Base-by-base conservation (phyloP, 2,888 invertebrate genomes). In the Itoplectis maculator region DNA sequence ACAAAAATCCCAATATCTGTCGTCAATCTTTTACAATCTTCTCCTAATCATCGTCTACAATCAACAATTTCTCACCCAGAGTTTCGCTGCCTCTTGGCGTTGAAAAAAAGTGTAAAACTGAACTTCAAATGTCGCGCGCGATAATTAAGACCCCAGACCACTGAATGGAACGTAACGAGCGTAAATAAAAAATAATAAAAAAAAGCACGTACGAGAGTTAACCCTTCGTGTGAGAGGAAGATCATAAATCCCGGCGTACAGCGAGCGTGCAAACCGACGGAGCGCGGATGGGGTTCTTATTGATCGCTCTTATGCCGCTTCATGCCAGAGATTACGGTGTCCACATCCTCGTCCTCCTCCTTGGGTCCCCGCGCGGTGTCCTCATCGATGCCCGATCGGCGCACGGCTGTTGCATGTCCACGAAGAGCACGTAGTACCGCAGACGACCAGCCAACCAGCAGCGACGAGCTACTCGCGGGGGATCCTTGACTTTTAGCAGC, bases 401-500 rank as follows among this genome's bases (percentile, higher is more conserved):
- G 29, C 29, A 47, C 35, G 76, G 70, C 63, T 75, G 79, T 70
- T 78, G 74, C 70, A 76, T 56, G 77, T 65, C 63, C 73, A 72
- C 61, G 37, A 37, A 79, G 84, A 87, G 84, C 84, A 74, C 66
- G 73, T 82, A 77, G 49, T 69, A n/a, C n/a, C n/a, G n/a, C n/a
- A n/a, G n/a, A n/a, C n/a, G n/a, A n/a, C n/a, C n/a, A n/a, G n/a
- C n/a, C n/a, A n/a, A n/a, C n/a, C n/a, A n/a, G n/a, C n/a, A n/a
- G n/a, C 40, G 20, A 37, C 49, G 76, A 77, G 70, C 74, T 79
- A 18, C 76, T 77, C 63, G 29, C 77, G 70, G 81, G n/a, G 83
- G 85, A 90, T 90, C 90, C 90, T 90, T 90, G 90, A 90, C 90
- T 90, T 90, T 90, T 90, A 88, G 49, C 66, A 9, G 15, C 61